phyloP scores from a whole-genome alignment of 2,113 vertebrate species.

The Gasterosteus aculeatus region DNA sequence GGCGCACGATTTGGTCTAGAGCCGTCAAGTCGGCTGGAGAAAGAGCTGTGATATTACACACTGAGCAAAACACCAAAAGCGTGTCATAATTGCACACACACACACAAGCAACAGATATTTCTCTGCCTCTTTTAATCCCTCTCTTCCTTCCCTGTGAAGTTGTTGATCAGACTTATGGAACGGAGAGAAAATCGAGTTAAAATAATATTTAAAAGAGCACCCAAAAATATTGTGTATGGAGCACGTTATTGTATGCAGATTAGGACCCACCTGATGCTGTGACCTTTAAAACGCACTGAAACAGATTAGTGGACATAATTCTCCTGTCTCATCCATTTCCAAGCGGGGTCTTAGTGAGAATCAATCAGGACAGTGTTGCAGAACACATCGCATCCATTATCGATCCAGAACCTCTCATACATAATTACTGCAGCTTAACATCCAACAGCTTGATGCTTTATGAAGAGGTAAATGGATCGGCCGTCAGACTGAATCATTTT shows the following conservation, averaged over 20 bases:
- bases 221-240: background rate
- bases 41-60: constrained; percentile 10
- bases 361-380: constrained; percentile 72
- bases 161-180: background rate
- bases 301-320: constrained; percentile 56
- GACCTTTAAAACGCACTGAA: constrained; percentile 62
- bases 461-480: constrained; percentile 64
- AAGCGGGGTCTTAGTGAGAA: constrained; percentile 55
- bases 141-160: background rate
- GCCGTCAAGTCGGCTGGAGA: constrained; percentile 59
- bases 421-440: constrained; percentile 79
- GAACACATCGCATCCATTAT: constrained; percentile 70
- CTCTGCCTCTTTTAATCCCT: background rate
- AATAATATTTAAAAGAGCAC: background rate
- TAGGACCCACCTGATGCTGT: constrained; percentile 31
- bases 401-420: constrained; percentile 72
- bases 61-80: background rate
- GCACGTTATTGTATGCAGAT: background rate
- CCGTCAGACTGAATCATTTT: constrained; percentile 48
- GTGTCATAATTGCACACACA: background rate
- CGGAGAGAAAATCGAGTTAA: background rate
- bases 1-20: constrained; percentile 67
- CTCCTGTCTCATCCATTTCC: constrained; percentile 55
- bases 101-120: background rate
- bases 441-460: constrained; percentile 51